Base-by-base conservation (phyloP, 2,797 vertebrate species). In the Argyrosomus regius region DNA sequence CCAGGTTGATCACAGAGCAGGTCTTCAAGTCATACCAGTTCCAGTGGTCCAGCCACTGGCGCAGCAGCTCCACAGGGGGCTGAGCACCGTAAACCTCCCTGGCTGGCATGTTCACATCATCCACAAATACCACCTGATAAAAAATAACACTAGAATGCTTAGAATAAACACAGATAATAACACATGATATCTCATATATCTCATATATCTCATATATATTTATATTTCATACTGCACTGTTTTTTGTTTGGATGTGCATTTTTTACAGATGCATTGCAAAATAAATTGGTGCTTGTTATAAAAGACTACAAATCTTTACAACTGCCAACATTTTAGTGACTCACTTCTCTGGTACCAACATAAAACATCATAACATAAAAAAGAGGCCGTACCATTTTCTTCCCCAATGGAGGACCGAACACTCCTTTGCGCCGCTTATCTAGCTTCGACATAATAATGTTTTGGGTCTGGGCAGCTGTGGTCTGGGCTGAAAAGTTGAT, bases 401-500 rank as follows among this genome's bases (percentile, higher is more conserved):
- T 97, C 77, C 97, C 97, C 72, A 96, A 8, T 8, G 97, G 96
- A 67, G 97, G 97, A 16, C 97, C 97, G 46, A 95, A 98, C 67
- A 97, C 89, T 82, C 96, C 97, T 90, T 97, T 98, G 75, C 97
- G 96, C 60, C 97, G 95, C 92, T 97, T 98, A 83, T 98, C 97
- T 77, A 98, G 82, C 83, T 97, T 98, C 28, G 97, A 97, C 96
- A 97, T 97, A 67, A 99, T 97, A 81, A 98, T 97, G 88, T 96
- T 97, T 89, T 98, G 97, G 56, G 96, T 97, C 89, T 98, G 97
- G 72, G 96, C 94, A n/a, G 97, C 97, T 53, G 97, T 96, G n/a
- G 97, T 98, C 93, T 98, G 98, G 61, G 97, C 97, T 60, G 97
- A 98, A 84, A 98, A 98, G 95, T 97, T 98, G 87, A 98, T 94